Percentiles rank a stretch among this genome's conserved stretches.
Evolutionary conservation across 2,113 vertebrate genomes (phyloP).

Genomic region (Macaca nemestrina): DNA sequence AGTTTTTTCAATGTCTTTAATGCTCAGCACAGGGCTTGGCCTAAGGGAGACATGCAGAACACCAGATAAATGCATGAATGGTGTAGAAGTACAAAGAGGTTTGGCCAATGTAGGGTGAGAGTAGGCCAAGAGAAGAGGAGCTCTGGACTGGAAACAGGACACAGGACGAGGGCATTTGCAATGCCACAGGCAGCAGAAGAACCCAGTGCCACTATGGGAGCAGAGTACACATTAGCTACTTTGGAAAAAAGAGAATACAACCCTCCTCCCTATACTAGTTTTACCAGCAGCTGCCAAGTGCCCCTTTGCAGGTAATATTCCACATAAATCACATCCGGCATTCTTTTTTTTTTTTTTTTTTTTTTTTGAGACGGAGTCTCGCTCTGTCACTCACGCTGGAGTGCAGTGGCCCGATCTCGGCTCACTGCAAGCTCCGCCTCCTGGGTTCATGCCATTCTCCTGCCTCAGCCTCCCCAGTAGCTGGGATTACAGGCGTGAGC

Average conservation of each 20-base stretch:
- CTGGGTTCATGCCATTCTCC: too few relatives aligned
- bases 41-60: not conserved
- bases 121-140: not conserved
- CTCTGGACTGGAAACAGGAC: not conserved
- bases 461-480: too few relatives aligned
- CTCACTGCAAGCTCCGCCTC: too few relatives aligned
- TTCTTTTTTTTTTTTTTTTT: not conserved
- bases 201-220: not conserved
- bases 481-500: too few relatives aligned
- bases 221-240: not conserved
- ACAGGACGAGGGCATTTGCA: not conserved
- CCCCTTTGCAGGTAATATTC: not conserved
- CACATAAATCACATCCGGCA: not conserved
- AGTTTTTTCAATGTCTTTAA: conserved; percentile 9
- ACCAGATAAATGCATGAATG: not conserved
- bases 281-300: not conserved
- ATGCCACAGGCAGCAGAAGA: not conserved
- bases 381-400: too few relatives aligned
- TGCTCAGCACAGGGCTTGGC: not conserved
- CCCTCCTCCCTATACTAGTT: not conserved
- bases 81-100: not conserved
- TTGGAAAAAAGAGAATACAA: conserved; percentile 1
- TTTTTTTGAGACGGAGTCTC: too few relatives aligned
- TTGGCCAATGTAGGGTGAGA: too few relatives aligned
- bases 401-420: too few relatives aligned